phyloP scores from a whole-genome alignment of 2,888 invertebrate species.

The Oscheius sp. region DNA sequence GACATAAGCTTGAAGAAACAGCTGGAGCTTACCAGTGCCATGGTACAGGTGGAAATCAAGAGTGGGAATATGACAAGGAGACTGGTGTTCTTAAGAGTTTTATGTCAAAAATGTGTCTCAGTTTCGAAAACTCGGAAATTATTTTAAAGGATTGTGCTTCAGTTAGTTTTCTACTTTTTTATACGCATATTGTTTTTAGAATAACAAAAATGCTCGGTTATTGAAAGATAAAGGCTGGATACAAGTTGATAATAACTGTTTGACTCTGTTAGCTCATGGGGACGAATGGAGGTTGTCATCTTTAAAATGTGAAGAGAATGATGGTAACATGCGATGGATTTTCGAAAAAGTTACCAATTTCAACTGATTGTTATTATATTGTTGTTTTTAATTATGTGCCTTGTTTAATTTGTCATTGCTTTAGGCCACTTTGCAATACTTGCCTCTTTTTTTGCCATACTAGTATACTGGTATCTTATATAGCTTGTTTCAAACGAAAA shows the following conservation, averaged over 20 bases:
- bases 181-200: not conserved
- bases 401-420: slow-evolving; percentile 7
- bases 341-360: slow-evolving; percentile 62
- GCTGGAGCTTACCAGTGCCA: slow-evolving; percentile 93
- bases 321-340: slow-evolving; percentile 58
- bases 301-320: slow-evolving; percentile 52
- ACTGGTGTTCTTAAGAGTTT: slow-evolving; percentile 51
- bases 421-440: slow-evolving; percentile 4
- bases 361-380: not conserved
- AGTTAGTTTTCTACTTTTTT: slow-evolving; percentile 21
- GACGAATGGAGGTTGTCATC: slow-evolving; percentile 41
- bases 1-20: slow-evolving; percentile 83
- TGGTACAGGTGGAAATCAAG: slow-evolving; percentile 92
- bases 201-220: not conserved
- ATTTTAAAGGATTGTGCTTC: slow-evolving; percentile 31
- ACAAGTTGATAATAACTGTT: slow-evolving; percentile 40
- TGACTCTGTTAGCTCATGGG: slow-evolving; percentile 32
- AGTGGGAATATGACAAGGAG: slow-evolving; percentile 60
- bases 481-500: no score
- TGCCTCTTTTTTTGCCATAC: slow-evolving; percentile 25
- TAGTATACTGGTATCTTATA: no score
- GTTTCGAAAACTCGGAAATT: slow-evolving; percentile 32
- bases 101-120: slow-evolving; percentile 54
- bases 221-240: slow-evolving; percentile 52
- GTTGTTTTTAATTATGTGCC: not conserved